phyloP scores from a whole-genome alignment of 2,797 vertebrate species.

The Sciurus carolinensis region DNA sequence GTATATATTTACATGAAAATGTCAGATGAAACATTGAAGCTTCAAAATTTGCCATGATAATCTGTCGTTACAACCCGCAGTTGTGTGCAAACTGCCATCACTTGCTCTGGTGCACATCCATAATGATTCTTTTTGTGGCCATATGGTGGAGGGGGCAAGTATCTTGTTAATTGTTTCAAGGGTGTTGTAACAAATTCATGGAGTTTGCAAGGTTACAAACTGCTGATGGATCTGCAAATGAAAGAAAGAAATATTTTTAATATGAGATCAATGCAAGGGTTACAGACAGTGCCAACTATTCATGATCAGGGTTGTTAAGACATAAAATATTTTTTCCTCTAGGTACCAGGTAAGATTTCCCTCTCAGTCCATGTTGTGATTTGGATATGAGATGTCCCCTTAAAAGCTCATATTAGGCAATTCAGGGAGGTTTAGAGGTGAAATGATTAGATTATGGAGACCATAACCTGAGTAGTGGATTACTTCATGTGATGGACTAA shows the following conservation, averaged over 20 bases:
- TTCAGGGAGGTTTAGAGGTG: too few species aligned
- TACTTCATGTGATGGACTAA: too few species aligned
- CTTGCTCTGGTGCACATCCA: background rate
- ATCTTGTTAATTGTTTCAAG: constrained; percentile 39
- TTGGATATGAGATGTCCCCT: too few species aligned
- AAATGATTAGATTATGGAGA: too few species aligned
- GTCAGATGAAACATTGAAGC: background rate
- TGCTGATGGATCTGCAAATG: background rate
- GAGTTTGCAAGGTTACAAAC: background rate
- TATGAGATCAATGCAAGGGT: background rate
- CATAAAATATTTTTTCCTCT: background rate
- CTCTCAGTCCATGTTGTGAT: background rate
- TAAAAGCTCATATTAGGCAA: too few species aligned
- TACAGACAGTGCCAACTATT: background rate
- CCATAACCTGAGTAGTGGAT: too few species aligned
- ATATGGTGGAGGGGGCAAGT: background rate
- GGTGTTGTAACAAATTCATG: background rate
- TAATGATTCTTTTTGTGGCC: constrained; percentile 18
- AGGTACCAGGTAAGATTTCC: background rate
- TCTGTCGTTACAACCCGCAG: background rate
- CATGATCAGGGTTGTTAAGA: background rate
- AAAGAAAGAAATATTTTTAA: background rate
- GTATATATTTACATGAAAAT: background rate
- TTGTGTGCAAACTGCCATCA: background rate
- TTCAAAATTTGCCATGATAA: background rate